Evolutionary conservation across 1,140 invertebrate species (phyloP).

Genomic region (Lutraria rhynchaena): DNA sequence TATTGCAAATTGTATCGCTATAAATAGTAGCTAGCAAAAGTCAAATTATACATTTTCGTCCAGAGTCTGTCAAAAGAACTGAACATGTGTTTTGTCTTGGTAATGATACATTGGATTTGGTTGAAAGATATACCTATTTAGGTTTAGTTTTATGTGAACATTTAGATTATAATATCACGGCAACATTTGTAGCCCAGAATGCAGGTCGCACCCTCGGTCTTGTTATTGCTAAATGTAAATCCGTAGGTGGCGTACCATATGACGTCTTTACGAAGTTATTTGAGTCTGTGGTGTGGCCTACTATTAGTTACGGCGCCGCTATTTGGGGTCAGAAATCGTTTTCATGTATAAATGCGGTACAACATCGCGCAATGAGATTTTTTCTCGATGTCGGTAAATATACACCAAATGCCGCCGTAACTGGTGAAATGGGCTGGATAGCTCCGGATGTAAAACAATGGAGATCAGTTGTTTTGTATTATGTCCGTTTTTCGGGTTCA

Average conservation of each 20-base stretch:
- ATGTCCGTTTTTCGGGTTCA: background rate
- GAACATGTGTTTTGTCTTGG: background rate
- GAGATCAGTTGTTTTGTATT: slow-evolving; percentile 22
- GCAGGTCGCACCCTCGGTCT: no score
- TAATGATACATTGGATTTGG: background rate
- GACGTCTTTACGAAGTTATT: no score
- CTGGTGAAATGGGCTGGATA: slow-evolving; percentile 27
- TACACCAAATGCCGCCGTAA: slow-evolving; percentile 28
- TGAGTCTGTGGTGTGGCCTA: slow-evolving; percentile 37
- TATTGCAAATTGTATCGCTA: background rate
- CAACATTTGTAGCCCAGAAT: background rate
- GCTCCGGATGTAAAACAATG: background rate
- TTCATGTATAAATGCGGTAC: slow-evolving; percentile 40
- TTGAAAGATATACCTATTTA: slow-evolving; percentile 33
- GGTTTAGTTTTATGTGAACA: background rate
- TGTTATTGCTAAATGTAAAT: no score
- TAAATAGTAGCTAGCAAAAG: slow-evolving; percentile 18
- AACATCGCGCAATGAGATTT: slow-evolving; percentile 30
- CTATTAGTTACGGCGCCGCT: slow-evolving; percentile 38
- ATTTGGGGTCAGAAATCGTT: slow-evolving; percentile 16
- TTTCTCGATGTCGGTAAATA: slow-evolving; percentile 34
- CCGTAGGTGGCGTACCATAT: background rate
- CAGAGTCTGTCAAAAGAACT: background rate
- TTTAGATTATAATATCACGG: slow-evolving; percentile 31
- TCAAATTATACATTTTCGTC: slow-evolving; percentile 11